Conservation (phyloP, 2,113 vertebrate species). For the Neogale vison region DNA sequence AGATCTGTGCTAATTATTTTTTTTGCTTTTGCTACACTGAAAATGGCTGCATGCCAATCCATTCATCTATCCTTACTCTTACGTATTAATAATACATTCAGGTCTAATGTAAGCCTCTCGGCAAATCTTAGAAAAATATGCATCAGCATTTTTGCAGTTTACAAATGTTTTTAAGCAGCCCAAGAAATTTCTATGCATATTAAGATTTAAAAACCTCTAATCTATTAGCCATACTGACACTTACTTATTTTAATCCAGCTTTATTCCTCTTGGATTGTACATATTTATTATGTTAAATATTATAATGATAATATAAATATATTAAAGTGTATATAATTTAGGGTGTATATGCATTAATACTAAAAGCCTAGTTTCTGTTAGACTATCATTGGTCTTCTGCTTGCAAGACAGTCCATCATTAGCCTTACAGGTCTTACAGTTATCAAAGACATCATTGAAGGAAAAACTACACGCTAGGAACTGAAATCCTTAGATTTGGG, state of each 20-base stretch:
- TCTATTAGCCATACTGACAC: neutral
- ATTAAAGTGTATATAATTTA: neutral
- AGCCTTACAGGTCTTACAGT: neutral
- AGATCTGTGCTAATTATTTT: neutral
- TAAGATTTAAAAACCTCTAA: neutral
- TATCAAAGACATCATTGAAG: neutral
- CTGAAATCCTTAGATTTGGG: neutral
- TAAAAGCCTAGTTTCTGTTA: slow-evolving; percentile 12
- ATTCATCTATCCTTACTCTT: neutral
- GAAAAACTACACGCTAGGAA: neutral
- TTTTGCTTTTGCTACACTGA: neutral
- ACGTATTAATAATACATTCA: neutral
- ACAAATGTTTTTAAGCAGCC: neutral
- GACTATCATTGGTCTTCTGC: neutral
- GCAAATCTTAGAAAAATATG: slow-evolving; percentile 16
- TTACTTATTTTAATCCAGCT: slow-evolving; percentile 25
- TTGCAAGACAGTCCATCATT: neutral
- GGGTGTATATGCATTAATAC: neutral
- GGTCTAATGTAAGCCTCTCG: neutral
- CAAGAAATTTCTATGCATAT: neutral
- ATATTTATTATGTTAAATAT: neutral
- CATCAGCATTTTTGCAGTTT: neutral
- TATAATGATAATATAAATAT: neutral
- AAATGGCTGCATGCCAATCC: neutral
- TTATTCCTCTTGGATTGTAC: neutral